These are phyloP conservation scores for Ctenoplectra terminalis DNA, from an alignment of 1,140 invertebrate species.

Conservation along the genomic window DNA sequence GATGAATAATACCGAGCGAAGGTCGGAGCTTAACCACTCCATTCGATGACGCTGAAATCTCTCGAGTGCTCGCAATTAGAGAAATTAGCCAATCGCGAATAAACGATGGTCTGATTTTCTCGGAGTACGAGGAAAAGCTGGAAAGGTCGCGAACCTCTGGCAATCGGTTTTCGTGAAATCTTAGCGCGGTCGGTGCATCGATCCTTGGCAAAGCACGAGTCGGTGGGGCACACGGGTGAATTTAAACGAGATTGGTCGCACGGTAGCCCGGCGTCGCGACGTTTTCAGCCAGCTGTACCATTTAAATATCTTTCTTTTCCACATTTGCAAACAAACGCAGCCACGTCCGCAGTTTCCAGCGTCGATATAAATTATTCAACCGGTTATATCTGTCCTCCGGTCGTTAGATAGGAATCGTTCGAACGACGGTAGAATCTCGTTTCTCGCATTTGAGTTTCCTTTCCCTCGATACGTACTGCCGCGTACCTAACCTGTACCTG, in stretches of 20 bases:
- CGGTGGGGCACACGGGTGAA: constrained; percentile 24
- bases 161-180: not conserved
- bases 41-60: not conserved
- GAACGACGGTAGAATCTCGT: constrained; percentile 49
- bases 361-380: constrained; percentile 29
- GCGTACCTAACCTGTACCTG: not conserved
- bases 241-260: constrained; percentile 36
- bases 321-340: constrained; percentile 50
- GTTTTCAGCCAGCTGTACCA: constrained; percentile 2
- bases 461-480: constrained; percentile 49
- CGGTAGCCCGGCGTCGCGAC: not conserved
- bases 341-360: constrained; percentile 49
- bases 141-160: no score
- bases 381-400: constrained; percentile 32
- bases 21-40: constrained; percentile 40
- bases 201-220: constrained; percentile 2
- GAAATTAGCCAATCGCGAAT: not conserved
- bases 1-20: constrained; percentile 58
- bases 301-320: constrained; percentile 53
- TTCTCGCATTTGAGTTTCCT: constrained; percentile 44
- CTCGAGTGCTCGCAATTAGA: accelerated
- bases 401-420: constrained; percentile 56
- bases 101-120: not conserved
- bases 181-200: not conserved
- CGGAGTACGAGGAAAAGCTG: no score